These are phyloP conservation scores for Xenopus petersii DNA, from an alignment of 2,797 vertebrate genomes.

Conservation along the genomic window DNA sequence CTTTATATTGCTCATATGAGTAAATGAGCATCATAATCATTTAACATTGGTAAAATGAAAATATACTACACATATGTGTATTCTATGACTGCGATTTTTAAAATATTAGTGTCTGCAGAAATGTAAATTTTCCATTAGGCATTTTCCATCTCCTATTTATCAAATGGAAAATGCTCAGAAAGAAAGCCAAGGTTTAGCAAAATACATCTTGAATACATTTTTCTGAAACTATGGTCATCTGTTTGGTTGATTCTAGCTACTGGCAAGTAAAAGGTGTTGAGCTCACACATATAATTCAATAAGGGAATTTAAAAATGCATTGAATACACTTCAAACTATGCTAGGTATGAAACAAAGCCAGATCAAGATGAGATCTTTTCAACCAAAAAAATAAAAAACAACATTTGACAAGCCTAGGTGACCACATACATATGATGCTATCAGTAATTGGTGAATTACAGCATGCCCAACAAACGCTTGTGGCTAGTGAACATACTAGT, in stretches of 20 bases:
- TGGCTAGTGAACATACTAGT: no score
- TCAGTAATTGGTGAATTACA: slow-evolving; percentile 5
- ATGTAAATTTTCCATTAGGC: not conserved
- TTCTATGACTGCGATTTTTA: not conserved
- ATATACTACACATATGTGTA: not conserved
- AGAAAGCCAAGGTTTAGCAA: not conserved
- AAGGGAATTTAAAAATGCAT: slow-evolving; percentile 3
- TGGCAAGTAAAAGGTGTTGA: slow-evolving; percentile 1
- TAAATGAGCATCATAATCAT: no score
- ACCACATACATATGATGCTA: not conserved
- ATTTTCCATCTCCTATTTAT: slow-evolving; percentile 1
- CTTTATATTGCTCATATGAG: no score
- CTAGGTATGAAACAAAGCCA: slow-evolving; percentile 6
- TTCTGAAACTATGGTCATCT: slow-evolving; percentile 4
- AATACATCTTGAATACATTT: not conserved
- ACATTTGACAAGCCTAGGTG: not conserved
- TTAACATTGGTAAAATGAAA: not conserved
- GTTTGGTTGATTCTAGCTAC: not conserved
- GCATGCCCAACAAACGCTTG: slow-evolving; percentile 9
- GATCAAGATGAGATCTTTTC: not conserved
- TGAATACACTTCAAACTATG: not conserved
- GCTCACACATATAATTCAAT: not conserved
- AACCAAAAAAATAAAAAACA: not conserved
- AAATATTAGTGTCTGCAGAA: not conserved
- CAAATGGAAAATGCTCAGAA: not conserved